Base-by-base conservation (phyloP, 2,888 invertebrate genomes). In the Himalopsyche tibetana region DNA sequence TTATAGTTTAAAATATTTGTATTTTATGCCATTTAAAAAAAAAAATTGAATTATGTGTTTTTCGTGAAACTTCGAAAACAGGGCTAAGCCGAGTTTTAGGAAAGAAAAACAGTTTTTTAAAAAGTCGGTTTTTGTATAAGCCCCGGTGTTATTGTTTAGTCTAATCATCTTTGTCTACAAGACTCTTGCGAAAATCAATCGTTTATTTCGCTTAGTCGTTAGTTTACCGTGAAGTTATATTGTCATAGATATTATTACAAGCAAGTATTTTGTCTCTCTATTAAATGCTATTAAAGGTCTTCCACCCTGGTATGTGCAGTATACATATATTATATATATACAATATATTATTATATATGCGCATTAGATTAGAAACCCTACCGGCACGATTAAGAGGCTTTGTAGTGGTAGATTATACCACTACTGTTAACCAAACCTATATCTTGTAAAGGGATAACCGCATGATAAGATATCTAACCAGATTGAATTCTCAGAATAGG, bases 351-450 rank as follows among this genome's bases (percentile, higher is more conserved):
- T 19, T 51, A 51, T 51, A 51, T 19, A 63, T 19, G 19, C 28
- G 63, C 19, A 28, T 63, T 63, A 63, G 63, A 63, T 63, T 63
- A 63, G 63, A 63, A 63, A 63, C 63, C 28, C 63, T 63, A 63
- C 19, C 63, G 63, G 19, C 28, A 63, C n/a, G 63, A 63, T 63
- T 63, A 63, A 2, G 63, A 28, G 63, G 63, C 19, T 63, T 63
- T 63, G 63, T 63, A 63, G 19, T 63, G 63, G 63, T 19, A 19
- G 63, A 63, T 63, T 63, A 63, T 28, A 63, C 63, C 63, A 63
- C 63, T 63, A 63, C 56, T 19, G 19, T 56, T 56, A 56, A 56
- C 63, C 63, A 28, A 63, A 19, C 63, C 63, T 63, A 63, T 63
- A 63, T 63, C 63, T 63, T 4, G 63, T 63, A 63, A 63, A 63